Evolutionary conservation across 2,113 vertebrate species (phyloP).

Genomic region (Erpornis zantholeuca): DNA sequence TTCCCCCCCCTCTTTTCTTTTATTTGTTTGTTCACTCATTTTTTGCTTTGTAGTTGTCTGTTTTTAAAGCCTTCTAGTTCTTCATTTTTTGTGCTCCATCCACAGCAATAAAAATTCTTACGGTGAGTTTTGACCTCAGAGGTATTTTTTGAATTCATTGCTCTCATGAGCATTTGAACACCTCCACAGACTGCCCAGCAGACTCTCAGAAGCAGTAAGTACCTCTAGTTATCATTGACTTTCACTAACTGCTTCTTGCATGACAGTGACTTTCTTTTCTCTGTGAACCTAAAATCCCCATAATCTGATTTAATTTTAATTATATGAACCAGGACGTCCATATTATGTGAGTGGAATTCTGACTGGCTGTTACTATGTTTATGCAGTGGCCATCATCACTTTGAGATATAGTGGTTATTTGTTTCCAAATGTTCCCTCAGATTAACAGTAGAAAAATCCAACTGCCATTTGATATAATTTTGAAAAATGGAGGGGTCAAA

Average conservation of each 20-base stretch:
- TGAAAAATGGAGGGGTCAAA: neutral
- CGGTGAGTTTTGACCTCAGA: neutral
- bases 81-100: neutral
- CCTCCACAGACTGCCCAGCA: neutral
- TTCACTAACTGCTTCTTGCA: neutral
- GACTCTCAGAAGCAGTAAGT: neutral
- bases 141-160: neutral
- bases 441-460: neutral
- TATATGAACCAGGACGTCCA: neutral
- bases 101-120: neutral
- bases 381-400: neutral
- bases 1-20: rapidly evolving
- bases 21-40: neutral
- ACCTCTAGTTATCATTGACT: neutral
- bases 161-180: neutral
- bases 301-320: neutral
- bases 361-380: neutral
- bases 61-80: neutral
- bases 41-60: neutral
- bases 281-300: neutral
- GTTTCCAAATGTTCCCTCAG: neutral
- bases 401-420: neutral
- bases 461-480: neutral
- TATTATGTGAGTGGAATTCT: neutral
- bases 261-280: neutral